Evolutionary conservation across 2,113 vertebrate genomes (phyloP).

Genomic region (Suricata suricatta): DNA sequence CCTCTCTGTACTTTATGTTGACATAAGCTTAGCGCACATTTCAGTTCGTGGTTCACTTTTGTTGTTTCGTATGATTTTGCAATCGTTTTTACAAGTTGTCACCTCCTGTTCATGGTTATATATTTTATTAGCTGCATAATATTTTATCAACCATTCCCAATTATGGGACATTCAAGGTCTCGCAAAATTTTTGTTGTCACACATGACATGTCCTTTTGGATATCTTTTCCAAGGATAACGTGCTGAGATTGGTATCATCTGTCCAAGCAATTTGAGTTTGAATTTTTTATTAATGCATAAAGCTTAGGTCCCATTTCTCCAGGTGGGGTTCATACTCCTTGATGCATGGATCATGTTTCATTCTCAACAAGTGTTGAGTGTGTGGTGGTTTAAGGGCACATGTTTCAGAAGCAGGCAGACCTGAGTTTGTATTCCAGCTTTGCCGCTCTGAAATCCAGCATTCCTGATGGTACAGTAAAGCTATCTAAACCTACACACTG

Average conservation of each 20-base stretch:
- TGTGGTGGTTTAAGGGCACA: neutral
- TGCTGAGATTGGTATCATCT: neutral
- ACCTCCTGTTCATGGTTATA: neutral
- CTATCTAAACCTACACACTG: no score
- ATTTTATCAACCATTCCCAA: neutral
- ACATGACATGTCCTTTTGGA: neutral
- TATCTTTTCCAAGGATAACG: neutral
- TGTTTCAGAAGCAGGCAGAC: neutral
- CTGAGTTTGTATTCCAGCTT: neutral
- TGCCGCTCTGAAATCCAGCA: neutral
- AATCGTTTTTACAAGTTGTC: neutral
- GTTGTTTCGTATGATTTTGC: conserved; percentile 3
- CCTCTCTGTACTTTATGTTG: neutral
- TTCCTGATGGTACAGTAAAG: neutral
- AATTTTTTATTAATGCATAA: neutral
- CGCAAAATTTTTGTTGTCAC: neutral
- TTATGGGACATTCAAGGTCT: neutral
- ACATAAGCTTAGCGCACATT: neutral
- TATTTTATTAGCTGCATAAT: neutral
- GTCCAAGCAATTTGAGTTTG: neutral
- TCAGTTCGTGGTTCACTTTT: neutral
- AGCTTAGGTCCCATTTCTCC: neutral
- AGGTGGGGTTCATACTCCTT: neutral
- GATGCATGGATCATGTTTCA: no score
- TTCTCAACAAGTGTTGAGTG: neutral